These are phyloP conservation scores for Sitodiplosis mosellana DNA, from an alignment of 1,140 invertebrate genomes.

Conservation along the genomic window DNA sequence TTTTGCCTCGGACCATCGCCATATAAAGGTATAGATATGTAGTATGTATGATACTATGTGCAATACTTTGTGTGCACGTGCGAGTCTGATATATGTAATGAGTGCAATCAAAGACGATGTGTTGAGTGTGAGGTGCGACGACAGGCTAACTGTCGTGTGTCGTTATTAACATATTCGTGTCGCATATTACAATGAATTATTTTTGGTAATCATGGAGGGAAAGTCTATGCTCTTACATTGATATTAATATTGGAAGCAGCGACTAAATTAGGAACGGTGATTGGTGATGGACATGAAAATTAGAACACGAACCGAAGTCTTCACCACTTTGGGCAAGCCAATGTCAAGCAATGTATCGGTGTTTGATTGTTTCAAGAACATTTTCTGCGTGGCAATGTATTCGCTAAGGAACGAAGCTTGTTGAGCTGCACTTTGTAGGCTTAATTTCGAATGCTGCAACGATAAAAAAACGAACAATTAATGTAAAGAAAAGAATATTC, in stretches of 20 bases:
- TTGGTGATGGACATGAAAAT: conserved; percentile 19
- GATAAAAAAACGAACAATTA: conserved; percentile 3
- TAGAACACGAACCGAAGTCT: conserved; percentile 20
- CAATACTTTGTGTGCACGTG: no score
- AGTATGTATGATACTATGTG: no score
- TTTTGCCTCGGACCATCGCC: no score
- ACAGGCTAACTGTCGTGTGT: no score
- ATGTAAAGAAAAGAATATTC: not conserved
- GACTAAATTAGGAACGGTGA: conserved; percentile 38
- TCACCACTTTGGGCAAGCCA: conserved; percentile 18
- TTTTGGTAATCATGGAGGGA: no score
- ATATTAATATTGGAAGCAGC: conserved; percentile 44
- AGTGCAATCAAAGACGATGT: no score
- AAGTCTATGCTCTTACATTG: no score
- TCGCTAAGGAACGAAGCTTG: conserved; percentile 75
- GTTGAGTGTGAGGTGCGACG: no score
- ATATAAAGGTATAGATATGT: no score
- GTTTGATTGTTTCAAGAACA: conserved; percentile 5
- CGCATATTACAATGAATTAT: no score
- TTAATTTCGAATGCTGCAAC: conserved; percentile 30
- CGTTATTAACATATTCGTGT: no score
- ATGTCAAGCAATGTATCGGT: conserved; percentile 17
- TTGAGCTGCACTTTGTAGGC: conserved; percentile 54
- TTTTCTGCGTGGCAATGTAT: conserved; percentile 56
- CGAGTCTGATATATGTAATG: no score